Evolutionary conservation across 2,797 vertebrate species (phyloP), one percentile per base, ranked within the genome.

Genomic region (Geotrypetes seraphini): DNA sequence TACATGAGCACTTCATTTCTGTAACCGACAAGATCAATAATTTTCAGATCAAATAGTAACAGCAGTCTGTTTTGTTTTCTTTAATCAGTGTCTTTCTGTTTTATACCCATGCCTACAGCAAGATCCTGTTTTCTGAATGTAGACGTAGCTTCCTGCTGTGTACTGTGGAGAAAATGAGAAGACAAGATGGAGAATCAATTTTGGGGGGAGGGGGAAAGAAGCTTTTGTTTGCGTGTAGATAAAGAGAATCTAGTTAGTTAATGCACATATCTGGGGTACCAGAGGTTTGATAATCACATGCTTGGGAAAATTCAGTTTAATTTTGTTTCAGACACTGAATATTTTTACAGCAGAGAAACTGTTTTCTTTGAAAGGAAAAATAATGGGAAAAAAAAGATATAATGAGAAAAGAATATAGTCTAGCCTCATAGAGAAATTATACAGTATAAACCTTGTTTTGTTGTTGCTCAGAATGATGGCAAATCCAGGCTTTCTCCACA

Each of bases 81-180:
- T 85, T 84, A 85, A 79, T 76, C 45, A 49, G 56, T 71, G 48
- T 38, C 57, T 71, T 75, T 83, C 87, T 80, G 68, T 83, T 79
- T 83, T 68, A 68, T 84, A 77, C 66, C 41, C 73, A 52, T 73
- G 86, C 86, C 87, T 84, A 69, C 71, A 87, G 87, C 84, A 74
- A 73, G 78, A 85, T 82, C 66, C 58, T 87, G 79, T 81, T 84
- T 80, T 78, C 68, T 53, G 34, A 60, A 63, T 84, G 80, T 82
- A 81, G 78, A 81, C 62, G 73, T 42, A 81, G 77, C 65, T 61
- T 70, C 85, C 75, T 76, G 85, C 85, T 91, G 88, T 77, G 85
- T 74, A 75, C 71, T 79, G 77, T 64, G 32, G 71, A 47, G 60
- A 84, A 86, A 78, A 75, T 69, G 62, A 76, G 61, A 67, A 78